phyloP scores from a whole-genome alignment of 1,140 invertebrate species.

The Heliconius hewitsoni region DNA sequence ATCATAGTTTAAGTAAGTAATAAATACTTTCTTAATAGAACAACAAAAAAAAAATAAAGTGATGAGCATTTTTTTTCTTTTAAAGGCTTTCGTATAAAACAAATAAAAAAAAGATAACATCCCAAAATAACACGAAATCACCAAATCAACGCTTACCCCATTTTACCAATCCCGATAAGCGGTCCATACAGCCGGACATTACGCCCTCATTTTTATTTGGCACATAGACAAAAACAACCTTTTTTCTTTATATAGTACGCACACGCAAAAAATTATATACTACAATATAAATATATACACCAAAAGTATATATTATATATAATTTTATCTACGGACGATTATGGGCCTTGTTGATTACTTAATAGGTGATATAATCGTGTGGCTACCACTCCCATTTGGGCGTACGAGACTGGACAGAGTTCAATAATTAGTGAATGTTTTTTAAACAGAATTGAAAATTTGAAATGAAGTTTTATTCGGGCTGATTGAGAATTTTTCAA shows the following conservation, averaged over 20 bases:
- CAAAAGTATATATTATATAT: constrained; percentile 53
- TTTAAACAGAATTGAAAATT: constrained; percentile 76
- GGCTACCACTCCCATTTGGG: constrained; percentile 15
- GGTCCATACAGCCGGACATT: constrained; percentile 75
- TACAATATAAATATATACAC: constrained; percentile 33
- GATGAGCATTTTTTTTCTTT: too few relatives aligned
- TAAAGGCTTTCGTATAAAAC: background rate
- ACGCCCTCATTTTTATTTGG: constrained; percentile 80
- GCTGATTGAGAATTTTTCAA: constrained; percentile 69
- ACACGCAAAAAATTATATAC: constrained; percentile 54
- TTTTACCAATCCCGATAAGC: constrained; percentile 61
- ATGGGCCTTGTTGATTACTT: constrained; percentile 43
- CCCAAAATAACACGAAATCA: background rate
- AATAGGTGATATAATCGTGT: constrained; percentile 44
- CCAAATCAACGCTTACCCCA: constrained; percentile 27
- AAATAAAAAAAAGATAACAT: background rate
- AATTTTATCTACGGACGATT: constrained; percentile 51
- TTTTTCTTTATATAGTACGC: constrained; percentile 73
- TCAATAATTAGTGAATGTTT: constrained; percentile 79
- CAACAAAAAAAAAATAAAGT: too few relatives aligned
- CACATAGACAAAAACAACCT: constrained; percentile 81
- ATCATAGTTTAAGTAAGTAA: too few relatives aligned
- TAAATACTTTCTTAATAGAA: too few relatives aligned
- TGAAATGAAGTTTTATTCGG: constrained; percentile 77
- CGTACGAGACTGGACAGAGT: constrained; percentile 42